Base-by-base conservation (phyloP, 2,113 vertebrate genomes). In the Equus przewalskii region DNA sequence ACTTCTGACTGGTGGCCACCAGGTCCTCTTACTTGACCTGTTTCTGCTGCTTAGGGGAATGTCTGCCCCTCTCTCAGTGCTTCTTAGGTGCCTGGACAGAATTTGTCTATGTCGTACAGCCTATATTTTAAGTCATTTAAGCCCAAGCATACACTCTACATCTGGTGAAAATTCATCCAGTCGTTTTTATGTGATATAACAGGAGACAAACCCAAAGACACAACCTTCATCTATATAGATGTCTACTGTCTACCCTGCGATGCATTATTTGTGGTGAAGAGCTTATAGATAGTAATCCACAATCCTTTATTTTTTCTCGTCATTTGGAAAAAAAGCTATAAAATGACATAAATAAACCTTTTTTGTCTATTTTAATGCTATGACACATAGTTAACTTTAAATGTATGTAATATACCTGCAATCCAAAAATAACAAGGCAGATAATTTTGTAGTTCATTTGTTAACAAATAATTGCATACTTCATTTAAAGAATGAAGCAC, bases 331-430 rank as follows among this genome's bases (percentile, higher is more conserved):
- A 12, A 84, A 88, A 96, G 64, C 44, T 87, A 92, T 26, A 85
- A 86, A 72, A 84, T 92, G 76, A 89, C 80, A 49, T 90, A 93
- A 90, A 79, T 92, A 96, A 97, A 60, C 10, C 13, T 1, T 49
- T 89, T 73, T 92, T 86, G n/a, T 75, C 62, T 62, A 70, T 62
- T 96, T 86, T 58, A 79, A 72, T 9, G 4, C 3, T 30, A 24
- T 82, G 83, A 91, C 24, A 5, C 36, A 51, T 80, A 56, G 30
- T 60, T 60, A 89, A 62, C 58, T 64, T 79, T 69, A 24, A 83
- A 49, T 79, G 33, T 64, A 49, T 84, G 12, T 56, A 95, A 56
- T 62, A 49, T 13, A 72, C 3, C 51, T 67, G 26, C 18, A 21
- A 19, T 65, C 16, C 11, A 46, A 81, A 94, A 87, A 65, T 76